Conservation (phyloP, 2,888 invertebrate species). For the Anthrax anthrax region DNA sequence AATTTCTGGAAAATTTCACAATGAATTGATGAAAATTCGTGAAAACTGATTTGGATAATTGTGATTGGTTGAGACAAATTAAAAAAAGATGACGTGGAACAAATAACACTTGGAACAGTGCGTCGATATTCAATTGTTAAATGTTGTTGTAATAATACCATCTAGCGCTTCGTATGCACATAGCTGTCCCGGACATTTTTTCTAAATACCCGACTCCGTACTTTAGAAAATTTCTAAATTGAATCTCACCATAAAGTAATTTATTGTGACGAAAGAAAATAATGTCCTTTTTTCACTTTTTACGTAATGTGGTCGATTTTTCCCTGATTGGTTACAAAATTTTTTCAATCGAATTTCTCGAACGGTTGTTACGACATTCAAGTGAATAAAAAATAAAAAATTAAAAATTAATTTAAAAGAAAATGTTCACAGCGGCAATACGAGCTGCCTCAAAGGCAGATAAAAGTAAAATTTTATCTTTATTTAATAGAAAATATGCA, state of each 20-base stretch:
- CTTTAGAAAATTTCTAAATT: too few relatives aligned
- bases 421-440: not conserved
- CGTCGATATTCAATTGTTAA: too few relatives aligned
- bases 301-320: not conserved
- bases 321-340: not conserved
- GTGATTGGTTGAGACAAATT: not conserved
- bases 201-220: too few relatives aligned
- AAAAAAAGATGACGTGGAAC: constrained; percentile 2
- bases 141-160: too few relatives aligned
- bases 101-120: not conserved
- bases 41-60: not conserved
- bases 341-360: not conserved
- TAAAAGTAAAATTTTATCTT: not conserved
- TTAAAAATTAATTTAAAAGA: not conserved
- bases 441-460: not conserved
- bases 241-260: too few relatives aligned
- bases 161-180: too few relatives aligned
- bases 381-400: too few relatives aligned
- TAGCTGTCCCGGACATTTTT: too few relatives aligned
- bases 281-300: not conserved
- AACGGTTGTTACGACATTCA: not conserved
- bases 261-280: not conserved
- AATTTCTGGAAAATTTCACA: not conserved
- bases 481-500: not conserved
- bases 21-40: too few relatives aligned